Evolutionary conservation across 2,888 invertebrate genomes (phyloP), one percentile per base, ranked within the genome.

Genomic region (Drosophila mettleri): DNA sequence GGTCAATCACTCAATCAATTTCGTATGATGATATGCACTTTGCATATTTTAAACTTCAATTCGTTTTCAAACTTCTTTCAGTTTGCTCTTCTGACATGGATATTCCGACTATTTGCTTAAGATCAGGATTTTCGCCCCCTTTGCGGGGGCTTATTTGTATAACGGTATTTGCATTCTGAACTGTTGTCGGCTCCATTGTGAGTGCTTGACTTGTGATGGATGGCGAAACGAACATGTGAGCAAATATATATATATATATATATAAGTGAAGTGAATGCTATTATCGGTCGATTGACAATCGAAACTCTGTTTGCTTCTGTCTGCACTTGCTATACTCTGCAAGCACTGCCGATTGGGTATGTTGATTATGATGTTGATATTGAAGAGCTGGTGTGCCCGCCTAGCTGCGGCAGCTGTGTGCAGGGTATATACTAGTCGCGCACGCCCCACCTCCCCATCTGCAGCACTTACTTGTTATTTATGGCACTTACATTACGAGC

Each of bases 401-500:
- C 29, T 29, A 29, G n/a, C 7, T 16, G 16, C 36, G 16, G 36
- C 36, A 16, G 38, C 18, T 12, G 1, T 12, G 12, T 7, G 16
- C 16, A 0, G 45, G 45, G 27, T 12, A 45, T 45, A 16, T 18
- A 16, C 16, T 1, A 12, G 45, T 12, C 27, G 16, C 7, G 27
- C 45, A 29, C 18, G 12, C 18, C 27, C 45, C 18, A 16, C 45
- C 7, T 9, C 20, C 18, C 1, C 12, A 1, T 18, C 46, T 1
- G 27, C 27, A 9, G n/a, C 14, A 20, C 20, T 48, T 31, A 20
- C 31, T 31, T 33, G 48, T 84, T 78, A 85, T 80, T 86, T 83
- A 80, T 77, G 69, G 74, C 78, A 46, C 57, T 73, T 77, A 64
- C 61, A 67, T 69, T 76, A 59, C 54, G 58, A 58, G 67, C 61